Evolutionary conservation across 2,888 invertebrate species (phyloP).

Genomic region (Hirtodrosophila histrioides): DNA sequence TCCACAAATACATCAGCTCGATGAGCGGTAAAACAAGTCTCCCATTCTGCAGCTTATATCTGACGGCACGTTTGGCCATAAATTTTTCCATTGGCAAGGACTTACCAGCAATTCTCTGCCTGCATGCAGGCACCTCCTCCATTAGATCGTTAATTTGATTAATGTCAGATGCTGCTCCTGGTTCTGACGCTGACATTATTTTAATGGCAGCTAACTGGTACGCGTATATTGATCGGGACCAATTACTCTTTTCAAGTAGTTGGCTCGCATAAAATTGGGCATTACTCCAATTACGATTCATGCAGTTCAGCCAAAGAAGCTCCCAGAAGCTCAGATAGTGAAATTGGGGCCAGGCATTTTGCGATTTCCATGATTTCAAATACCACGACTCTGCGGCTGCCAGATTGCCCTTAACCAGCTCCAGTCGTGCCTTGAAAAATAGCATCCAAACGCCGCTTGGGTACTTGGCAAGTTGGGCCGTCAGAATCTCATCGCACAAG

Average conservation of each 20-base stretch:
- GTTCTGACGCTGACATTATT: slow-evolving; percentile 87
- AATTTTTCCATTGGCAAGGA: slow-evolving; percentile 99
- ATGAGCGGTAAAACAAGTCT: slow-evolving; percentile 91
- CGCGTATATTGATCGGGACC: slow-evolving; percentile 96
- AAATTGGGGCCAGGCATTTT: slow-evolving; percentile 94
- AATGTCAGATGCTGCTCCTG: slow-evolving; percentile 51
- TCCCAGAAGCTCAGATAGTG: slow-evolving; percentile 98
- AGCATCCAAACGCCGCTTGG: slow-evolving; percentile 95
- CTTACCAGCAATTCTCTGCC: slow-evolving; percentile 97
- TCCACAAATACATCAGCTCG: slow-evolving; percentile 97
- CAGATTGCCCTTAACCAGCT: slow-evolving; percentile 92
- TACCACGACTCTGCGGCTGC: slow-evolving; percentile 90
- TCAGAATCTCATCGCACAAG: slow-evolving; percentile 90
- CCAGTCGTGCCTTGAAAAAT: slow-evolving; percentile 94
- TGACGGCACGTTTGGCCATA: slow-evolving; percentile 92
- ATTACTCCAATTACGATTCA: slow-evolving; percentile 88
- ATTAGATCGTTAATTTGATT: slow-evolving; percentile 87
- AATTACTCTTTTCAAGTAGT: slow-evolving; percentile 91
- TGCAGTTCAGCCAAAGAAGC: slow-evolving; percentile 91
- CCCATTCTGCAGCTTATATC: slow-evolving; percentile 90
- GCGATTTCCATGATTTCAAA: slow-evolving; percentile 91
- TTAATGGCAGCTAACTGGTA: slow-evolving; percentile 95
- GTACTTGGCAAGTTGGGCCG: slow-evolving; percentile 88
- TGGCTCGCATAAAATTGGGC: slow-evolving; percentile 90
- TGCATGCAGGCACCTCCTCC: slow-evolving; percentile 90